Evolutionary conservation across 2,797 vertebrate species (phyloP), one percentile per base, ranked within the genome.

Genomic region (Astyanax mexicanus): DNA sequence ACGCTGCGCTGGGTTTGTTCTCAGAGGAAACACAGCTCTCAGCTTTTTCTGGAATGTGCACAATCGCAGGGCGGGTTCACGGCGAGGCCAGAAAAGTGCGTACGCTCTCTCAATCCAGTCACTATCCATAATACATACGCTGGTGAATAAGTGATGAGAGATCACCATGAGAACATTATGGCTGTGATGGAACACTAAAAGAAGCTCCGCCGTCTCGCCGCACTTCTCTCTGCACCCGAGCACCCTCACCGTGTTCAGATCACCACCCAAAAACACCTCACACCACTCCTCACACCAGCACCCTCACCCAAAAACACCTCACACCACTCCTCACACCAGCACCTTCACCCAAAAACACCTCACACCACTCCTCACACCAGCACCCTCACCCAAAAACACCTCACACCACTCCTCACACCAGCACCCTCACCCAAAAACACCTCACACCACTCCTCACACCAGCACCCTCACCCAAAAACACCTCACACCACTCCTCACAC

Each of bases 51-150:
- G 58, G 44, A 69, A 61, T 37, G n/a, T 44, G 54, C 75, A 60
- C 72, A 65, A 49, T 57, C 44, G 29, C 4, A 17, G 75, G 75
- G 87, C 3, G 21, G 75, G 88, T 91, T 94, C 89, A 91, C 32
- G 35, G 78, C 84, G 81, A 82, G 92, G 92, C 80, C 90, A 89
- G 64, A 80, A 85, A 78, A 79, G 85, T 90, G 90, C 91, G 88
- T 91, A 93, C 91, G 93, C 91, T 89, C 86, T 92, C 89, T 92
- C 92, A 92, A 92, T 94, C 90, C 94, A 92, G 92, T 94, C 91
- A 92, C 80, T 81, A 91, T 88, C 84, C 83, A 90, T 88, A 86
- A 94, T 92, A 81, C 85, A 94, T 92, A 88, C 35, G 69, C 51
- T 61, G 81, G 85, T 94, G 87, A 94, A 94, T 93, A 93, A 92